Conservation (phyloP, 1,140 invertebrate species). For the Zaprionus capensis region DNA sequence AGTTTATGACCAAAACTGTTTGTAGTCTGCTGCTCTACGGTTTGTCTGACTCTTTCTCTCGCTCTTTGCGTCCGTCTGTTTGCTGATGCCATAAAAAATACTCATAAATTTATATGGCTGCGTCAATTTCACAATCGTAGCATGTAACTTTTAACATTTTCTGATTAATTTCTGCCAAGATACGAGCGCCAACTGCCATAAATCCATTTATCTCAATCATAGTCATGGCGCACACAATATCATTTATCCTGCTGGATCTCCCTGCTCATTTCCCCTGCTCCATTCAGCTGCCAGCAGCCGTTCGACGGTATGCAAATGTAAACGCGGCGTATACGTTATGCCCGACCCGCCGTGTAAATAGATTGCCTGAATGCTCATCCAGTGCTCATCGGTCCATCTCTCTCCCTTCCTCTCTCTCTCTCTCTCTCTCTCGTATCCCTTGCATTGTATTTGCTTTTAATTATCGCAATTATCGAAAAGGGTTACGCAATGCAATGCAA, state of each 20-base stretch:
- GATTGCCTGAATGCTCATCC: slow-evolving; percentile 56
- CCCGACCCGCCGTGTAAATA: slow-evolving; percentile 56
- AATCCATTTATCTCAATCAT: slow-evolving; percentile 81
- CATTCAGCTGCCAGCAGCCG: slow-evolving; percentile 1
- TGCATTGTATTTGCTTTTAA: slow-evolving; percentile 79
- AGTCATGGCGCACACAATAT: slow-evolving; percentile 58
- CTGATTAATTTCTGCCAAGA: slow-evolving; percentile 76
- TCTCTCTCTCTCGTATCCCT: slow-evolving; percentile 52
- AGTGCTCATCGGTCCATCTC: slow-evolving; percentile 22
- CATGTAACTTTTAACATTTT: slow-evolving; percentile 71
- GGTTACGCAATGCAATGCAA: slow-evolving; percentile 70
- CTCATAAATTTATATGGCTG: slow-evolving; percentile 74
- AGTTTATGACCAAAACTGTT: slow-evolving; percentile 24
- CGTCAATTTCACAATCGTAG: slow-evolving; percentile 76
- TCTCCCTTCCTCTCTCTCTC: not conserved
- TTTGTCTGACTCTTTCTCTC: not conserved
- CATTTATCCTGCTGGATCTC: slow-evolving; percentile 3
- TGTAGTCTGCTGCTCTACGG: not conserved
- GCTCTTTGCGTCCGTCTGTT: slow-evolving; percentile 9
- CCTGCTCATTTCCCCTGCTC: not conserved
- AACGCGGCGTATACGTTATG: slow-evolving; percentile 72
- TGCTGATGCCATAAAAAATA: slow-evolving; percentile 45
- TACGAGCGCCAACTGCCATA: slow-evolving; percentile 62
- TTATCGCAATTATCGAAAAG: slow-evolving; percentile 81
- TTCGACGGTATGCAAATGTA: slow-evolving; percentile 64